Conservation (phyloP, 2,113 vertebrate genomes). For the Pristiophorus japonicus region DNA sequence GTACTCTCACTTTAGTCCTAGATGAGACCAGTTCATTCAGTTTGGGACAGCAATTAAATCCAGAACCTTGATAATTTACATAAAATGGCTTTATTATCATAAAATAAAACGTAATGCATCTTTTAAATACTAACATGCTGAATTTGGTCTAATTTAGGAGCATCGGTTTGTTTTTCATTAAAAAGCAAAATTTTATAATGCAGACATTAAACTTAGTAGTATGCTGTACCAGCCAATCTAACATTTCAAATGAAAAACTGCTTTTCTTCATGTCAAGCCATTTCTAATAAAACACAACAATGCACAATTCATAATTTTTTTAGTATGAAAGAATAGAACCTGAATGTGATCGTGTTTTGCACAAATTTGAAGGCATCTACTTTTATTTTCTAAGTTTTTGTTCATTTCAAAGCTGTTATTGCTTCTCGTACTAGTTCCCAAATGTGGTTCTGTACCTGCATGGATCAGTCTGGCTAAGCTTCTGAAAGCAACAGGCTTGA, state of each 20-base stretch:
- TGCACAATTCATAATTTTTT: background rate
- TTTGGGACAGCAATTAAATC: background rate
- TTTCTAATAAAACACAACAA: constrained; percentile 16
- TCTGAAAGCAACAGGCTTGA: constrained; percentile 3
- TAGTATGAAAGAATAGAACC: background rate
- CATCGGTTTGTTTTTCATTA: background rate
- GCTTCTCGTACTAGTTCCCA: background rate
- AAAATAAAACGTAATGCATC: background rate
- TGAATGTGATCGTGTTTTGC: background rate
- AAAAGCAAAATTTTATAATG: background rate
- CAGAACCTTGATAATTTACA: background rate
- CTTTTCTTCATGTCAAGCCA: background rate
- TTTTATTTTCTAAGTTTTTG: background rate
- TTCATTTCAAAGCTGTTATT: constrained; percentile 9
- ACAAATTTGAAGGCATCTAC: background rate
- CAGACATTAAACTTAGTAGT: background rate
- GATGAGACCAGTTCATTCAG: background rate
- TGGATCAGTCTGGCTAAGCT: background rate
- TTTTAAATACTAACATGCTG: background rate
- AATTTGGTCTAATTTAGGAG: background rate
- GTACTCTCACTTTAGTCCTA: background rate
- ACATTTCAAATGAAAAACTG: background rate
- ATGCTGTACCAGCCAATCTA: background rate
- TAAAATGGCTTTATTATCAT: background rate
- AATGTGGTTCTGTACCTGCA: background rate